Evolutionary conservation across 2,888 invertebrate genomes (phyloP), one percentile per base, ranked within the genome.

Genomic region (Brassicogethes aeneus): DNA sequence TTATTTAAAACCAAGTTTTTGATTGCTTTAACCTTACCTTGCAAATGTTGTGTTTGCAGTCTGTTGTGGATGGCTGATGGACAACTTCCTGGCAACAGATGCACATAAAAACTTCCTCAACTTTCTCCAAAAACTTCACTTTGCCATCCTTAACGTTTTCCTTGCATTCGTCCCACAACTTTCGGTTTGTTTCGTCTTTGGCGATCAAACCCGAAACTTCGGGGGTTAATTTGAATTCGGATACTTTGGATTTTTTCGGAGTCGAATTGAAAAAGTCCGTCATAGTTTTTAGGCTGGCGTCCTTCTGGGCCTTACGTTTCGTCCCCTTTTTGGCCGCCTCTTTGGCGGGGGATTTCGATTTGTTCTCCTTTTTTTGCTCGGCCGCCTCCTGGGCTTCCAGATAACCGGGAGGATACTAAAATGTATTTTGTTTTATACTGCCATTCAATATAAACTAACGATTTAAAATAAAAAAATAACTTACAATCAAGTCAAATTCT

Each of bases 81-180:
- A 80, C 78, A 2, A 89, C 63, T 38, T 85, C 85, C 58, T 84
- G 82, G 58, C 89, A 90, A 53, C 85, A 85, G 36, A 84, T 80
- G 57, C 90, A 90, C n/a, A 74, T 71, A 60, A 88, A 88, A 39
- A 73, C 55, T 54, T 80, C 75, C 43, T 77, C 73, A 2, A 86
- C 74, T 47, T 75, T 74, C 13, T 73, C 73, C 10, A 84, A 65
- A 55, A 83, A 84, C 43, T 71, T 72, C 75, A 73, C 59, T 60
- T 76, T 79, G 1, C 80, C 77, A 32, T 71, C 64, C 2, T 57
- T 54, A 23, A 73, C 58, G 2, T 65, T 53, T 12, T 64, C 60
- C 35, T 74, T 61, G 43, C 82, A 83, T 46, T 81, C 80, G 0
- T 70, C 61, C 88, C 89, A 89, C 2, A 81, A 59, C 55, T 81